phyloP scores from a whole-genome alignment of 1,140 invertebrate genomes.

The Bombus impatiens region DNA sequence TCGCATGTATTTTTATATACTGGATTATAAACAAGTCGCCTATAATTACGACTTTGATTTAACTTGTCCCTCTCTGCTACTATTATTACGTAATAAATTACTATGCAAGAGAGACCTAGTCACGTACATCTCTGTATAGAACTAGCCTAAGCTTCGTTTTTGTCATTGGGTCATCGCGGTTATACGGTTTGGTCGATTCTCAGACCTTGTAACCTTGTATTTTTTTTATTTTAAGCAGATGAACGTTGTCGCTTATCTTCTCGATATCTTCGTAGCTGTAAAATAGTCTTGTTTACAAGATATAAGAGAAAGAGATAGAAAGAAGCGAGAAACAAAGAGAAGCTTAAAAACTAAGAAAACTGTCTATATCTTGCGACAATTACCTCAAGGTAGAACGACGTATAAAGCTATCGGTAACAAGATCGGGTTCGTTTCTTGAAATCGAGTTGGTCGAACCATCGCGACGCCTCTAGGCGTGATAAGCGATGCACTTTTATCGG shows the following conservation, averaged over 20 bases:
- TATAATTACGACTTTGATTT: no score
- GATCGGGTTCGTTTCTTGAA: not conserved
- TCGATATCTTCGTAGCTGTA: not conserved
- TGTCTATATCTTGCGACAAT: not conserved
- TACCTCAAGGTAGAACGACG: not conserved
- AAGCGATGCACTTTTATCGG: constrained; percentile 26
- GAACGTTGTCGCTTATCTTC: not conserved
- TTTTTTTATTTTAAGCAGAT: not conserved
- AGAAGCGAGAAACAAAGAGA: not conserved
- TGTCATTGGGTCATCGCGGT: not conserved
- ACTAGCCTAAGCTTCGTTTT: no score
- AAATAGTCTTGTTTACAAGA: not conserved
- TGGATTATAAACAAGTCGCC: no score
- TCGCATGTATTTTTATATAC: no score
- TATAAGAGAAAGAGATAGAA: not conserved
- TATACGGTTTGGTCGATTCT: not conserved
- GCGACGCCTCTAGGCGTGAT: not conserved
- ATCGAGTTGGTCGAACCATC: not conserved
- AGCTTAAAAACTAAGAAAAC: not conserved
- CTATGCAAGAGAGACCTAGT: not conserved
- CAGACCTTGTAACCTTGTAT: no score
- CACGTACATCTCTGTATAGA: no score
- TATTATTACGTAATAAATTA: not conserved
- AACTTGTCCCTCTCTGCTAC: no score
- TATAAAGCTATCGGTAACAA: not conserved